Base-by-base conservation (phyloP, 2,113 vertebrate species). In the Cygnus atratus region DNA sequence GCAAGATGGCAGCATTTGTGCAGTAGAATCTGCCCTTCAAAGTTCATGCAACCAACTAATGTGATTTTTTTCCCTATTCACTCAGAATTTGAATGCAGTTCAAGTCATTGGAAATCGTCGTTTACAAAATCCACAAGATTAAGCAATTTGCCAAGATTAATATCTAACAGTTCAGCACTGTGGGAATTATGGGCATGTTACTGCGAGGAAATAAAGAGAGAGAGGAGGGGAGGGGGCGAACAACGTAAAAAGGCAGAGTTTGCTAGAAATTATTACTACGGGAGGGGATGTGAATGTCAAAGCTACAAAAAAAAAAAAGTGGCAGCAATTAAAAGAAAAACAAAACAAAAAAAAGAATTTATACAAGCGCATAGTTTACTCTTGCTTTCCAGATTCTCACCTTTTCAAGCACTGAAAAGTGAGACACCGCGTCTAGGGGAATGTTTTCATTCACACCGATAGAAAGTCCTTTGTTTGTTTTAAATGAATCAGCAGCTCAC, bases 401-500 rank as follows among this genome's bases (percentile, higher is more conserved):
- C 98, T 98, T 97, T 98, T 97, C 97, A 97, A 95, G 96, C 93
- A 91, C 94, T 96, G 97, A 98, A 98, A 98, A 98, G 98, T 76
- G 98, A 98, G 98, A 98, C 98, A 98, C 96, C 96, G 96, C 96
- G 97, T 98, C 98, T 98, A 95, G 95, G 98, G 98, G 98, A 98
- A 98, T 98, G 98, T 97, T 98, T 97, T 97, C 97, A 97, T 98
- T 98, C 98, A 97, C 97, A 97, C 98, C 78, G 94, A 96, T 96
- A 94, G 92, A 97, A 97, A 97, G 97, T 96, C 95, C 95, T 96
- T 96, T 96, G 95, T 97, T 96, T 94, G 91, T 95, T 95, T 95
- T 80, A 79, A 95, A 87, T 92, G 92, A 98, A 98, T 98, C 98
- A 99, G 96, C 98, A 99, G 98, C 98, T 99, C 96, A 99, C 98